Percentiles rank a stretch among this genome's conserved stretches.
Evolutionary conservation across 2,113 vertebrate genomes (phyloP).

Genomic region (Hydrochoerus hydrochaeris): DNA sequence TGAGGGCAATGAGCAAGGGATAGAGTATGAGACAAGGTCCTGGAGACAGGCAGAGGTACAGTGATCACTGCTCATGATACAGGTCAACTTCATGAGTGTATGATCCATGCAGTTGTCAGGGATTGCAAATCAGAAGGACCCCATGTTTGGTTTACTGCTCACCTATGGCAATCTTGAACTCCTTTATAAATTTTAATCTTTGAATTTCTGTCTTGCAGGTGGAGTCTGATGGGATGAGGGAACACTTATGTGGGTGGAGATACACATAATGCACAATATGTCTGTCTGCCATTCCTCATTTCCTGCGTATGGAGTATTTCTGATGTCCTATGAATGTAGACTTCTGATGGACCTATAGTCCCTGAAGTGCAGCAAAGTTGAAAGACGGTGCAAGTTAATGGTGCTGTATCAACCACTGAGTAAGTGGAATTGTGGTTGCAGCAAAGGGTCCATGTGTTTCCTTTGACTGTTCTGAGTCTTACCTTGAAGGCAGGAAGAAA

Average conservation of each 20-base stretch:
- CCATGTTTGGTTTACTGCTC: background rate
- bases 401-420: background rate
- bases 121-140: background rate
- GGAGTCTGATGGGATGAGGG: background rate
- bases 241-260: background rate
- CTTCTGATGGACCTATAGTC: background rate
- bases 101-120: accelerated
- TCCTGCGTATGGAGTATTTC: accelerated
- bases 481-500: background rate
- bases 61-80: accelerated
- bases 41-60: background rate
- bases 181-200: background rate
- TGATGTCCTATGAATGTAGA: background rate
- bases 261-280: accelerated
- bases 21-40: background rate
- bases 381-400: background rate
- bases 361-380: background rate
- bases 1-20: background rate
- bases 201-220: background rate
- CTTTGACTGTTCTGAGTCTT: background rate
- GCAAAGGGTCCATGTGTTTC: background rate
- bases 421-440: accelerated
- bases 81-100: accelerated
- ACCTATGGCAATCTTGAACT: background rate
- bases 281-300: background rate